phyloP scores from a whole-genome alignment of 2,797 vertebrate genomes.

The Chlorospingus flavigularis region DNA sequence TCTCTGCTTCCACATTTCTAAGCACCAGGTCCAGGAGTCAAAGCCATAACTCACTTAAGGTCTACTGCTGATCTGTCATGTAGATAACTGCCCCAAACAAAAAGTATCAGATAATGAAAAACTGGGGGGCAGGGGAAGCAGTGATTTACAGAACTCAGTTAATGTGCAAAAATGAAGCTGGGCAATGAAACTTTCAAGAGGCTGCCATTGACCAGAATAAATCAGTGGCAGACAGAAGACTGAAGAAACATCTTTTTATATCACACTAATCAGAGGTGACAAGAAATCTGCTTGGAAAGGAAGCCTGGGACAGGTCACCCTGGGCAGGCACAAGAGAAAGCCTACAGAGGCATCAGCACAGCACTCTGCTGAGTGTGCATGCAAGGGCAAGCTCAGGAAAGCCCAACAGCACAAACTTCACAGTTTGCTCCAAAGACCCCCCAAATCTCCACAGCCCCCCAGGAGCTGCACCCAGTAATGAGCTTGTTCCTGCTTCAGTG shows the following conservation, averaged over 20 bases:
- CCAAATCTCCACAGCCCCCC: neutral
- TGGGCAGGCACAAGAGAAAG: neutral
- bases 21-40: neutral
- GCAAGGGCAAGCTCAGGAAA: neutral
- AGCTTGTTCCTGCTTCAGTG: neutral
- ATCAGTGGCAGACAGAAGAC: neutral
- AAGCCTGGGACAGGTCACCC: neutral
- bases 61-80: neutral
- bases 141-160: neutral
- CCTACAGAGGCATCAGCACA: neutral
- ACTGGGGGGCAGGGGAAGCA: neutral
- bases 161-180: neutral
- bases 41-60: neutral
- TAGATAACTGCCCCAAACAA: neutral
- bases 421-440: neutral
- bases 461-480: neutral
- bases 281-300: slow-evolving; percentile 20
- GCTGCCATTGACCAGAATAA: neutral
- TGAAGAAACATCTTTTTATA: neutral
- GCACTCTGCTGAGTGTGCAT: neutral
- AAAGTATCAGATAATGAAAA: neutral
- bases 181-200: neutral
- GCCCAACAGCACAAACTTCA: neutral
- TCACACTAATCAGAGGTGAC: neutral
- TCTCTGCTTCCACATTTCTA: neutral